Conservation (phyloP, 2,797 vertebrate genomes). For the Poeciliopsis infans region DNA sequence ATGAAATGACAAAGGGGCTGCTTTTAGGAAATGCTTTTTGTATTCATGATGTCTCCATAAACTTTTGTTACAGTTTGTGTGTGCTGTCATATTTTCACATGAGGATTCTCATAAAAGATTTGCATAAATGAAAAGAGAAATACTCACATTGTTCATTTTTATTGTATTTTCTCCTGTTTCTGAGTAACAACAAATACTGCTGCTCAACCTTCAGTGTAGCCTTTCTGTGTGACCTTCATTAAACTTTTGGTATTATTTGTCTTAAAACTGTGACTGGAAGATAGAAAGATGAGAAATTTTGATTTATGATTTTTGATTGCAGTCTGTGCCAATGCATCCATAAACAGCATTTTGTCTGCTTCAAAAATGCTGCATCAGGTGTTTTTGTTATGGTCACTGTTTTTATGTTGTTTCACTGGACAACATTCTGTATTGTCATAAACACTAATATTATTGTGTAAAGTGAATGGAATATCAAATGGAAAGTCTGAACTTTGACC, state of each 20-base stretch:
- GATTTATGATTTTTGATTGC: conserved; percentile 59
- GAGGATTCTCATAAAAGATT: conserved; percentile 26
- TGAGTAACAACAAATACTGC: conserved; percentile 69
- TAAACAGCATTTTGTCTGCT: conserved; percentile 26
- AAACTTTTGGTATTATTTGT: conserved; percentile 63
- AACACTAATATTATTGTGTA: neutral
- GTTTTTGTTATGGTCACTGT: conserved; percentile 4
- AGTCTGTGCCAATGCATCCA: conserved; percentile 18
- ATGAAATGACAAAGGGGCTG: conserved; percentile 20
- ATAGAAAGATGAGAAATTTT: conserved; percentile 53
- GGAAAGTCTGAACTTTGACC: neutral
- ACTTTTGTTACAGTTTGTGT: conserved; percentile 14
- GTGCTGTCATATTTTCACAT: conserved; percentile 11
- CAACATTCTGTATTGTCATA: neutral
- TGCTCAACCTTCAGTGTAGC: conserved; percentile 76
- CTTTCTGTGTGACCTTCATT: conserved; percentile 77
- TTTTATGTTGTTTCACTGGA: conserved; percentile 8
- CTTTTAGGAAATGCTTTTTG: conserved; percentile 4
- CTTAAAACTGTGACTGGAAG: conserved; percentile 56
- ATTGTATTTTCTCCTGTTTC: conserved; percentile 49
- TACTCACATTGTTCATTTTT: conserved; percentile 23
- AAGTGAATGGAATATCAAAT: neutral
- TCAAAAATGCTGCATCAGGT: conserved; percentile 15
- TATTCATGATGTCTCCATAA: conserved; percentile 8
- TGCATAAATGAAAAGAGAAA: conserved; percentile 31